Evolutionary conservation across 2,797 vertebrate species (phyloP), one percentile per base, ranked within the genome.

Genomic region (Antrozous pallidus): DNA sequence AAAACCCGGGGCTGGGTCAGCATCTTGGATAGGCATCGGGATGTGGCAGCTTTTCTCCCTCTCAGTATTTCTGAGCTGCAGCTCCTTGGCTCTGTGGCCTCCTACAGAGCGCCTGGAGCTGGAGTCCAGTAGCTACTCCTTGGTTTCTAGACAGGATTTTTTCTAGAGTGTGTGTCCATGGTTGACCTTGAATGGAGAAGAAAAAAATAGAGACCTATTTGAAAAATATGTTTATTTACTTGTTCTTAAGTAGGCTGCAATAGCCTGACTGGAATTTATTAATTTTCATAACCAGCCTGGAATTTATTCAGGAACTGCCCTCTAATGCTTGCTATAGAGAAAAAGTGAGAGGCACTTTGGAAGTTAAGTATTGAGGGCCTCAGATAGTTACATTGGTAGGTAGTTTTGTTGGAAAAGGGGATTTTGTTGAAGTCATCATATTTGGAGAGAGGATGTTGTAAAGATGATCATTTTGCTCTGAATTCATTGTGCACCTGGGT

Each of bases 161-260:
- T 36, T 93, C 18, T 91, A 58, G 47, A 49, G 47, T 49, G 31
- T 42, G 11, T 67, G 24, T 56, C 45, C 85, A 54, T 91, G n/a
- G 96, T 92, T 93, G 86, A 91, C 61, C 45, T 94, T 65, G 80
- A 94, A 69, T 20, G 49, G 24, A 71, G n/a, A 18, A 88, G 69
- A 40, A 90, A 90, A 88, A 78, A 88, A 54, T 81, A 47, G 3
- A 49, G 26, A 47, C 38, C 3, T 42, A 16, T 94, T 83, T 87
- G 40, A 67, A 86, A 81, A 56, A 42, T 49, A n/a, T 73, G 67
- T 6, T 79, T 61, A 51, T 56, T 73, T 78, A 51, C 54, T 93
- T 71, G 58, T 63, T 80, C 69, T 85, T 74, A 79, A 75, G 24
- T 67, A 40, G 69, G 73, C 38, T 88, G 33, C 80, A 85, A 71